These are phyloP conservation scores for Drosophila setifemur DNA, from an alignment of 1,140 invertebrate genomes.

Conservation along the genomic window DNA sequence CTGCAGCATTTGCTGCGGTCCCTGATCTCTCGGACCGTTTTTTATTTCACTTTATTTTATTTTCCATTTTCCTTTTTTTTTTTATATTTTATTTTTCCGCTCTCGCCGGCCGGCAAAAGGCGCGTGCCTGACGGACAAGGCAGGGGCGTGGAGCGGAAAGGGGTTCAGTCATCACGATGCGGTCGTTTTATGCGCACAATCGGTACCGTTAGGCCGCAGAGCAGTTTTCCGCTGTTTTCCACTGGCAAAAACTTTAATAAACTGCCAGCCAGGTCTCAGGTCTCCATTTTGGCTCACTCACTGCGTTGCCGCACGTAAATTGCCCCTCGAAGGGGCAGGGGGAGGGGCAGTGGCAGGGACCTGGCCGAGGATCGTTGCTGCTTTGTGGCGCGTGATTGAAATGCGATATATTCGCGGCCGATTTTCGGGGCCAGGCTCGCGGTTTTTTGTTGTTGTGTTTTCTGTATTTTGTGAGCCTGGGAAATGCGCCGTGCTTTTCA, in stretches of 20 bases:
- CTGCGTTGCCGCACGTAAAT: conserved; percentile 73
- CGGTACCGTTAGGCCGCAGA: conserved; percentile 64
- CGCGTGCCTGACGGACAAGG: conserved; percentile 48
- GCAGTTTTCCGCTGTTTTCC: conserved; percentile 49
- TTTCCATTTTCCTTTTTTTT: background rate
- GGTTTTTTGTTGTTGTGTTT: too few species aligned
- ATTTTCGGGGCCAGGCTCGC: conserved; percentile 72
- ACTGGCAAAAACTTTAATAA: conserved; percentile 68
- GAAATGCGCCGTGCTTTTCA: conserved; percentile 64
- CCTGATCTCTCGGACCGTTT: background rate
- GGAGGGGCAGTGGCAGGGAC: background rate
- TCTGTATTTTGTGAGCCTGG: conserved; percentile 60
- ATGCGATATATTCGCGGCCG: conserved; percentile 81
- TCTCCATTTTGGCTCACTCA: conserved; percentile 23
- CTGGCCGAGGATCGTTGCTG: conserved; percentile 37
- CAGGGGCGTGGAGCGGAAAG: background rate
- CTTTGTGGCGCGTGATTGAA: conserved; percentile 73
- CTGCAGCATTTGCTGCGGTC: background rate
- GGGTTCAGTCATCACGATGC: conserved; percentile 69
- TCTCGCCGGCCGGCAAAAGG: conserved; percentile 61
- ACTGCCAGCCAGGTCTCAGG: conserved; percentile 36
- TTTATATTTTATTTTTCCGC: background rate
- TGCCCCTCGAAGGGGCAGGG: conserved; percentile 30
- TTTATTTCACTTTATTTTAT: background rate
- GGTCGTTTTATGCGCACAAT: conserved; percentile 74